Percentiles rank a stretch among this genome's conserved stretches.
These are phyloP conservation scores for Drosophila meridiana DNA, from an alignment of 2,888 invertebrate species.

Conservation along the genomic window DNA sequence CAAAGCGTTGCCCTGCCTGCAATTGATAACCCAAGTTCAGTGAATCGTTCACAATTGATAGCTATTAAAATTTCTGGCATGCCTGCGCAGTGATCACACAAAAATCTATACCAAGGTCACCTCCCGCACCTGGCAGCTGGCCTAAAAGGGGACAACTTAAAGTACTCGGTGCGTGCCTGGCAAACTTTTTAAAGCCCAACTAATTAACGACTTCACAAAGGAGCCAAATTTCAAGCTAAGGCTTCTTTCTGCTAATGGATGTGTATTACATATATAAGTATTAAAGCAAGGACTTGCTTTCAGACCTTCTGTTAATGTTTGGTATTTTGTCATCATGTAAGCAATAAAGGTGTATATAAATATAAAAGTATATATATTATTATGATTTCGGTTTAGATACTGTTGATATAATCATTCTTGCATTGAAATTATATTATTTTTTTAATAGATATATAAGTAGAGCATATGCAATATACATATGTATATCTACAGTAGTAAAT, in stretches of 20 bases:
- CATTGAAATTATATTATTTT: no score
- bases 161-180: constrained; percentile 14
- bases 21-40: constrained; percentile 73
- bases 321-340: no score
- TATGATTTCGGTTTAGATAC: no score
- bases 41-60: constrained; percentile 67
- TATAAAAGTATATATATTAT: no score
- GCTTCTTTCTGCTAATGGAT: not conserved
- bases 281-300: not conserved
- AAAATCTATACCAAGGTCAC: constrained; percentile 42
- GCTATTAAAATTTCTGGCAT: constrained; percentile 67
- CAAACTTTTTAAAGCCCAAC: constrained; percentile 29
- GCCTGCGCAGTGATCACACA: constrained; percentile 41
- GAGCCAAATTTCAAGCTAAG: not conserved
- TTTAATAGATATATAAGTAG: no score
- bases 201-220: constrained; percentile 33
- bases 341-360: no score
- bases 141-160: constrained; percentile 11
- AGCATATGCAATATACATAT: no score
- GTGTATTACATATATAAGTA: not conserved
- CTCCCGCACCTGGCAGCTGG: constrained; percentile 3
- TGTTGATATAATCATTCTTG: no score
- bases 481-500: no score
- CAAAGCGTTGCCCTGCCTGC: constrained; percentile 50
- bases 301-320: not conserved